Evolutionary conservation across 2,113 vertebrate genomes (phyloP).

Genomic region (Hypanus sabinus): DNA sequence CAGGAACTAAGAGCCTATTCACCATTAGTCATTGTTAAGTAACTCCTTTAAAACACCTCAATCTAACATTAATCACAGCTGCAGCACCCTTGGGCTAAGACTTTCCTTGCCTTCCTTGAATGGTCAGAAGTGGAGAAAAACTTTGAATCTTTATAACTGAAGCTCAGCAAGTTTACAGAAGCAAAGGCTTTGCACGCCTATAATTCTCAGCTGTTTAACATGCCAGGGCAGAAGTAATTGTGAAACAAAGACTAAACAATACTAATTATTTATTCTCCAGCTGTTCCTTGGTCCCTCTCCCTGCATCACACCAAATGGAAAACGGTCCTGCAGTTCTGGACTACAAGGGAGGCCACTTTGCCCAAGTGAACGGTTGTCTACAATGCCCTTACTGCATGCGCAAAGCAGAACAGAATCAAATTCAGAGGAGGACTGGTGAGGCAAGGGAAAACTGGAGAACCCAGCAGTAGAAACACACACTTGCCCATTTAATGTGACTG

Average conservation of each 20-base stretch:
- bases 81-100: neutral
- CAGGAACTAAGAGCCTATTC: neutral
- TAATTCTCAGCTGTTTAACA: neutral
- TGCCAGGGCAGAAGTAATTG: neutral
- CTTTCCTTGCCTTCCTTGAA: neutral
- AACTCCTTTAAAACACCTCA: neutral
- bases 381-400: neutral
- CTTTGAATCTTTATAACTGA: neutral
- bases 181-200: neutral
- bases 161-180: neutral
- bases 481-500: neutral
- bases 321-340: neutral
- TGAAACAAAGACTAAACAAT: neutral
- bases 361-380: neutral
- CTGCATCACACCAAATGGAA: neutral
- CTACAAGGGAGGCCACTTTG: neutral
- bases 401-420: neutral
- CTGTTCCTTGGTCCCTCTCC: neutral
- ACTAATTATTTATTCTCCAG: neutral
- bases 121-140: neutral
- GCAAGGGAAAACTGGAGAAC: neutral
- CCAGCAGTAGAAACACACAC: neutral
- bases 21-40: neutral
- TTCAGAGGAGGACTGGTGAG: neutral
- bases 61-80: constrained; percentile 1